Evolutionary conservation across 2,888 invertebrate genomes (phyloP), one percentile per base, ranked within the genome.

Genomic region (Mayetiola destructor): DNA sequence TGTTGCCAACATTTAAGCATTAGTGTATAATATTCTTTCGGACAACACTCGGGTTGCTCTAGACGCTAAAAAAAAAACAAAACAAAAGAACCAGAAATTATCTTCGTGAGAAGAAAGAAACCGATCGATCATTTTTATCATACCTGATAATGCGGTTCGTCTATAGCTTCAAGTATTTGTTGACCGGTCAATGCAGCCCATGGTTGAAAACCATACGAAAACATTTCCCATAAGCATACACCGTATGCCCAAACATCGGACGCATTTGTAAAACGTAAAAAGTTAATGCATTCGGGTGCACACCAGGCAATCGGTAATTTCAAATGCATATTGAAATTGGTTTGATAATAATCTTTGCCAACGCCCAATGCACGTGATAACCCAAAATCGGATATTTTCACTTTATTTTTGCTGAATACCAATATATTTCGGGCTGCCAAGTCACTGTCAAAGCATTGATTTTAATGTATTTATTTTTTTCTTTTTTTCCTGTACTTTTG

Each of bases 161-260:
- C 96, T 59, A 97, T 94, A 5, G 94, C 89, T 71, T 93, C 93
- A 5, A 97, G 73, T 62, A 97, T 97, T 73, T 95, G 92, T 62
- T 91, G 86, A 0, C 92, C 92, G 0, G 91, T 93, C 56, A 92
- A 77, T 0, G 92, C 94, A 0, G 90, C 89, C 97, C 97, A 99
- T 0, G 99, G 99, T 71, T 96, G 95, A 69, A 93, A 92, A 1
- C 97, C 97, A 67, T 96, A 97, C 0, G 93, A 92, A 71, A 97
- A 99, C 91, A 97, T 92, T 73, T 99, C 99, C 97, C 97, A 99
- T 1, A 99, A 75, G n/a, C 95, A 93, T 0, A 96, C 92, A 3
- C 91, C 97, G 69, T 86, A 99, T 0, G 97, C 93, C 97, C 97
- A 99, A 0, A 96, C 93, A 68, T 99, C 99, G 58, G 93, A 93